Evolutionary conservation across 2,888 invertebrate genomes (phyloP).

Genomic region (Zygaena filipendulae): DNA sequence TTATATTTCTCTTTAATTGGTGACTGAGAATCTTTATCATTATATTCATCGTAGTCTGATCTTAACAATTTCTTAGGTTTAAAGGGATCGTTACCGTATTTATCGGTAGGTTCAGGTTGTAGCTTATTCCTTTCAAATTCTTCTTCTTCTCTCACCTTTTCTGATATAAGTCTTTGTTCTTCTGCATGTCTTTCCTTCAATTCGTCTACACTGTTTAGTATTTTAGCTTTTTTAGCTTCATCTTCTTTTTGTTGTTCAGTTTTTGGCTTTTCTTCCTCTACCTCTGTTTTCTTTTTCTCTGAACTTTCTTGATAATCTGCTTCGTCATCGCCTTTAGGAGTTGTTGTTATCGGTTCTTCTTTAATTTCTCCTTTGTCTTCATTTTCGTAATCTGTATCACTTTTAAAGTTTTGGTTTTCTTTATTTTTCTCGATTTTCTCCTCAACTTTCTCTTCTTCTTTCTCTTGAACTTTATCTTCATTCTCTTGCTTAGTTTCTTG

Average conservation of each 20-base stretch:
- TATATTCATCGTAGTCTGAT: slow-evolving; percentile 43
- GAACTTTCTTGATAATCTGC: slow-evolving; percentile 29
- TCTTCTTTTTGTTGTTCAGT: slow-evolving; percentile 35
- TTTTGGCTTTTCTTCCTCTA: slow-evolving; percentile 13
- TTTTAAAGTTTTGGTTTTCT: slow-evolving; percentile 11
- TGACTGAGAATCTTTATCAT: slow-evolving; percentile 22
- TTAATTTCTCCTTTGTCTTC: slow-evolving; percentile 11
- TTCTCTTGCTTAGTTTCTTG: slow-evolving; percentile 13
- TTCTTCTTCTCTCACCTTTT: slow-evolving; percentile 49
- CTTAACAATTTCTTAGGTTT: slow-evolving; percentile 20
- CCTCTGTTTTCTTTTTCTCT: slow-evolving; percentile 25
- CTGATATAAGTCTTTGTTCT: slow-evolving; percentile 43
- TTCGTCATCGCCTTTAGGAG: slow-evolving; percentile 16
- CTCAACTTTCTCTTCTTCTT: slow-evolving; percentile 14
- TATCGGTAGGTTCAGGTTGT: slow-evolving; percentile 17
- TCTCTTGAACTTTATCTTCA: slow-evolving; percentile 10
- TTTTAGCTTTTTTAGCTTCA: slow-evolving; percentile 42
- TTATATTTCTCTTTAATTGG: slow-evolving; percentile 34
- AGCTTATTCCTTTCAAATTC: slow-evolving; percentile 33
- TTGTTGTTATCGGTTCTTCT: slow-evolving; percentile 5
- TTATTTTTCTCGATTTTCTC: slow-evolving; percentile 10
- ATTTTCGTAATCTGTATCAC: slow-evolving; percentile 10
- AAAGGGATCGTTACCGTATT: slow-evolving; percentile 25
- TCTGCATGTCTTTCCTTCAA: slow-evolving; percentile 44
- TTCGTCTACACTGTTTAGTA: slow-evolving; percentile 46